Conservation (phyloP, 2,888 invertebrate species). For the Brenthis daphne region DNA sequence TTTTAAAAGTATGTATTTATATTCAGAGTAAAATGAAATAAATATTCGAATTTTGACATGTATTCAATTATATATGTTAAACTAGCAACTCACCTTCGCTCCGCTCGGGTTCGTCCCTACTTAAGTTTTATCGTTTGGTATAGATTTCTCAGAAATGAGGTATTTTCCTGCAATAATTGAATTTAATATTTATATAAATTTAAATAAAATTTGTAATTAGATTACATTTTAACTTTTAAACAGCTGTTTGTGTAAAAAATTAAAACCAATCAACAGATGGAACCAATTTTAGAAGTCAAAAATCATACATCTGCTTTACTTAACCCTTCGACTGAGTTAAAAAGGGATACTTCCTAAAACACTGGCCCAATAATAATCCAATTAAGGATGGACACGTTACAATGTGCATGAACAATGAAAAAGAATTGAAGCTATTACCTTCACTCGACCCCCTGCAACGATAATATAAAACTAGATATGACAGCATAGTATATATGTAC, state of each 20-base stretch:
- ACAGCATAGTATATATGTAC: neutral
- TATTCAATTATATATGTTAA: too few relatives aligned
- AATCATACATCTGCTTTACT: conserved; percentile 74
- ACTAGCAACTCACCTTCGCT: too few relatives aligned
- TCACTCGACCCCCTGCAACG: conserved; percentile 19
- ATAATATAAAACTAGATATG: conserved; percentile 25
- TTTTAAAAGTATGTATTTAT: too few relatives aligned
- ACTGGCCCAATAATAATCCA: conserved; percentile 62
- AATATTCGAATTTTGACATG: too few relatives aligned
- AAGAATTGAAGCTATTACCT: conserved; percentile 48
- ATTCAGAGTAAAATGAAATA: too few relatives aligned
- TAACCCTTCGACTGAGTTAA: conserved; percentile 56
- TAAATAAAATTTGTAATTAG: neutral
- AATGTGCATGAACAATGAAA: conserved; percentile 49
- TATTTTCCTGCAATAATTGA: too few relatives aligned
- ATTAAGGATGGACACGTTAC: conserved; percentile 55
- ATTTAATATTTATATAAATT: too few relatives aligned
- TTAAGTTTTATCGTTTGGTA: too few relatives aligned
- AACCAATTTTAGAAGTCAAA: conserved; percentile 62
- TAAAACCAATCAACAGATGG: conserved; percentile 61
- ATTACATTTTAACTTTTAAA: conserved; percentile 15
- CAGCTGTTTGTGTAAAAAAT: conserved; percentile 43
- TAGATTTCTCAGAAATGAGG: too few relatives aligned
- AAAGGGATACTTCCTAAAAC: conserved; percentile 49
- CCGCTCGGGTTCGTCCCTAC: too few relatives aligned